Base-by-base conservation (phyloP, 1,140 invertebrate genomes). In the Drosophila takahashii region DNA sequence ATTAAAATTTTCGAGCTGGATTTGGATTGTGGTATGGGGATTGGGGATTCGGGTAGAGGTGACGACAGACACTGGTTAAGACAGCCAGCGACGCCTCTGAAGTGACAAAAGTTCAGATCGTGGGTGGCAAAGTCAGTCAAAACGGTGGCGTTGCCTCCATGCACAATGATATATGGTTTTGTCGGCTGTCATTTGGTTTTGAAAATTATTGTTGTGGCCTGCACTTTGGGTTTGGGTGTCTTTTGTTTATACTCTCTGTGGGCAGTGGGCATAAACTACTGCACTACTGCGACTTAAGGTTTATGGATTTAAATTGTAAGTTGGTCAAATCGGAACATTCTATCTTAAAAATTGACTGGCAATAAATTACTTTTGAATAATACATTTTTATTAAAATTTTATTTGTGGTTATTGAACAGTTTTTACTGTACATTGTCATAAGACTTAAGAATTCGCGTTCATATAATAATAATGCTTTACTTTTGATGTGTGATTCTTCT, bases 141-240 rank as follows among this genome's bases (percentile, higher is more conserved):
- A 69, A 61, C 77, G 66, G 54, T 70, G 45, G 54, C 51, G 48
- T 39, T 66, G 61, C 71, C 81, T 71, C 81, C 81, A 56, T 72
- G 60, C 79, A 69, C 84, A 86, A 89, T 89, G 83, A 86, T 86
- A 89, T 86, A 86, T 86, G 79, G 75, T 79, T 86, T 86, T 86
- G 79, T 86, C 84, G 83, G 75, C 83, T 86, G 83, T 86, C 84
- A 89, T 87, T 86, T 87, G 83, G 79, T 81, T 86, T 87, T 87
- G 75, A 66, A 86, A 86, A 86, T 86, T 87, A 87, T 86, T 87
- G 70, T 87, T 87, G 83, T 79, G 79, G 81, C 79, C 57, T 83
- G 75, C 81, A 87, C 79, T 76, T 59, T 67, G 62, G 73, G 44
- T 71, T 77, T 65, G 77, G 52, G 57, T 58, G 57, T 58, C 73